Percentiles rank a stretch among this genome's conserved stretches.
Evolutionary conservation across 2,888 invertebrate genomes (phyloP).

Genomic region (Teleiodes luculella): DNA sequence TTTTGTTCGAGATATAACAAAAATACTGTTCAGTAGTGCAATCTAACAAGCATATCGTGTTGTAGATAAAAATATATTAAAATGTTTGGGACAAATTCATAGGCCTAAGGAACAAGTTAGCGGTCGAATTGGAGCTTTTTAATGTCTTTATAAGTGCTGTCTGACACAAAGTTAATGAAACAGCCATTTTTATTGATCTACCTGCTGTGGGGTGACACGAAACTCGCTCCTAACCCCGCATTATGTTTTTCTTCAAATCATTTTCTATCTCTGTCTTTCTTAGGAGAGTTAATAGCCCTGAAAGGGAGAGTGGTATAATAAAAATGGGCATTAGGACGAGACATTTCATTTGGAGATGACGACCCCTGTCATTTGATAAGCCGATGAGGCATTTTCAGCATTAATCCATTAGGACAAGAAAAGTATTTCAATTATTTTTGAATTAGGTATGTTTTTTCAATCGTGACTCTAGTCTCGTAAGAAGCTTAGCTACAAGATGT

Average conservation of each 20-base stretch:
- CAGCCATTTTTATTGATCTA: conserved; percentile 73
- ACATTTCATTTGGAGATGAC: conserved; percentile 67
- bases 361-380: conserved; percentile 74
- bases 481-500: conserved; percentile 3
- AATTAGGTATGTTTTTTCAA: conserved; percentile 30
- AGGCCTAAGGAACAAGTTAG: conserved; percentile 38
- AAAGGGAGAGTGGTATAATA: conserved; percentile 40
- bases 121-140: conserved; percentile 53
- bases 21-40: conserved; percentile 16
- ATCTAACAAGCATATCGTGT: conserved; percentile 27
- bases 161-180: conserved; percentile 72
- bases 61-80: conserved; percentile 39
- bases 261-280: conserved; percentile 47
- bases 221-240: conserved; percentile 61
- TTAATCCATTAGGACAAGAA: conserved; percentile 61
- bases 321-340: conserved; percentile 57
- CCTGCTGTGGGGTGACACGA: conserved; percentile 74
- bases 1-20: conserved; percentile 4
- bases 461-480: conserved; percentile 2
- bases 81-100: conserved; percentile 23
- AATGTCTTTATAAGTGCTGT: conserved; percentile 78
- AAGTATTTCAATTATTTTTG: conserved; percentile 55
- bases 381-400: conserved; percentile 66
- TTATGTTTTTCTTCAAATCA: conserved; percentile 70
- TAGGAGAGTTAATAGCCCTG: conserved; percentile 23